Percentiles rank a stretch among this genome's conserved stretches.
These are phyloP conservation scores for Abscondita cerata DNA, from an alignment of 2,888 invertebrate genomes.

Conservation along the genomic window DNA sequence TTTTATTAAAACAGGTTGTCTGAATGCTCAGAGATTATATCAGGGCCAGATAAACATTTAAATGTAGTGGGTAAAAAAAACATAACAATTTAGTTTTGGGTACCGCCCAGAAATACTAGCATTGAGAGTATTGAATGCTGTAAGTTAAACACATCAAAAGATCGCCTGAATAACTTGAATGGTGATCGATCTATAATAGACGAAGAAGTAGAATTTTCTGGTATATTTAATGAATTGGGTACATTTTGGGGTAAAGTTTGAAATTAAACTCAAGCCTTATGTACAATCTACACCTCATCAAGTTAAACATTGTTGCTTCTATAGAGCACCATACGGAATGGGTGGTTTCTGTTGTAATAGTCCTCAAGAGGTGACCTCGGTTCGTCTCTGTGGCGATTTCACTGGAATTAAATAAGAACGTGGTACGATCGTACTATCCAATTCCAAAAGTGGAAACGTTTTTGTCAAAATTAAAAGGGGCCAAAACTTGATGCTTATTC, in stretches of 20 bases:
- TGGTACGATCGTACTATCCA: too few species aligned
- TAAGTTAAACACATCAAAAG: not conserved
- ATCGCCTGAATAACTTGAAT: not conserved
- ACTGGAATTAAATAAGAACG: too few species aligned
- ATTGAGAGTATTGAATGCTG: not conserved
- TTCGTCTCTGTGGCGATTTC: too few species aligned
- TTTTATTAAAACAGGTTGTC: not conserved
- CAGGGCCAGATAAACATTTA: constrained; percentile 5
- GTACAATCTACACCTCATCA: constrained; percentile 22
- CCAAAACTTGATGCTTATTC: too few species aligned
- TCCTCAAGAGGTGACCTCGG: constrained; percentile 17
- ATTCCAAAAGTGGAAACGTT: too few species aligned
- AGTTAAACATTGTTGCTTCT: constrained; percentile 19
- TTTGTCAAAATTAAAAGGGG: too few species aligned
- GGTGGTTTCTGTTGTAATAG: constrained; percentile 31
- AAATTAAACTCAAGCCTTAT: constrained; percentile 6
- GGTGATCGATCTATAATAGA: not conserved
- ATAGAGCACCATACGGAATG: constrained; percentile 28
- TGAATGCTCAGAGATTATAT: not conserved
- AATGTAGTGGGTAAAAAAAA: not conserved
- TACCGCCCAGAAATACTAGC: constrained; percentile 5
- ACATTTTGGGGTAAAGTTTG: not conserved
- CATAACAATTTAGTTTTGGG: not conserved
- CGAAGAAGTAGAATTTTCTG: not conserved
- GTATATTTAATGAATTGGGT: constrained; percentile 4